Base-by-base conservation (phyloP, 2,797 vertebrate species). In the Sebastiscus tertius region DNA sequence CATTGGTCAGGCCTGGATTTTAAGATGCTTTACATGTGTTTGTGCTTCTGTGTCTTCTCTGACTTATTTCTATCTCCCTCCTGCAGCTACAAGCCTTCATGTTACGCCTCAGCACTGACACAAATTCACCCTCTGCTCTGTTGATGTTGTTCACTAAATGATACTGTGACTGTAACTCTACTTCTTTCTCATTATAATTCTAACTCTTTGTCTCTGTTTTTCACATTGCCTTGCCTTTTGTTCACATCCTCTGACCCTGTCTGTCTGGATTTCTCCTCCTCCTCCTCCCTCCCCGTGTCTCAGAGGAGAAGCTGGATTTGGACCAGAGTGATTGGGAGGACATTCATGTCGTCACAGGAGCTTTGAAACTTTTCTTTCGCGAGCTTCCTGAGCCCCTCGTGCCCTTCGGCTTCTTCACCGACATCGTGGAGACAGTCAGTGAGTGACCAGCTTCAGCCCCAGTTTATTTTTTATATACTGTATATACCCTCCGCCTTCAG, bases 361-460 rank as follows among this genome's bases (percentile, higher is more conserved):
- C 98, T 60, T 92, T 98, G 77, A 99, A 99, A 90, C 96, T 99
- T 76, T 99, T 99, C 91, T 97, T 99, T 67, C 95, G 98, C 3
- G 98, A 99, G 94, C 96, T 99, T 60, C 97, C 98, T 0, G 97
- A 99, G 89, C 97, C 98, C 1, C 92, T 98, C 39, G 91, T 98
- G 31, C 96, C 97, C 20, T 96, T 87, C 72, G 68, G 80, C 75
- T 86, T 97, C 90, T 97, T 97, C 75, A 95, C 90, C 6, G 94
- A 96, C 93, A 96, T 95, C 69, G 74, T 97, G 56, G 96, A 96
- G 80, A 94, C 97, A 29, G 87, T 96, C 90, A 97, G 98, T 99
- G 95, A 97, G 96, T 97, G 85, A 75, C 70, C 72, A 11, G 22
- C 27, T 71, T 78, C 52, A 56, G 1, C 10, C 49, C 22, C 22